A percentile compares a stretch with the other conserved stretches of the same genome.
These are phyloP conservation scores for Patella pellucida DNA, from an alignment of 2,888 invertebrate species.

Conservation along the genomic window DNA sequence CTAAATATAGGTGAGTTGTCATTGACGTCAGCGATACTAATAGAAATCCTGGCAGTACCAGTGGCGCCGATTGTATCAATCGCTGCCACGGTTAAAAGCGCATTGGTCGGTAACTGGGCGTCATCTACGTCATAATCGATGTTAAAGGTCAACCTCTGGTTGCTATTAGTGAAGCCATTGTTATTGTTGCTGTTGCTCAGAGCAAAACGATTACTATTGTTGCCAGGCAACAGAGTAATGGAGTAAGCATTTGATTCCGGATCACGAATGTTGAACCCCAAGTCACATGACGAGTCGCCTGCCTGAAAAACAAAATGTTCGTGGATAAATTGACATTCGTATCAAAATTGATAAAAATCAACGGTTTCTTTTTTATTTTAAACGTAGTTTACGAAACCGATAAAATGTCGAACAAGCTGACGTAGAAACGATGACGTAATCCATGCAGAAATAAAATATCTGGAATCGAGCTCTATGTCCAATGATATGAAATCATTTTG, in stretches of 20 bases:
- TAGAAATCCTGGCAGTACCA: slow-evolving; percentile 29
- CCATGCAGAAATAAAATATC: too few relatives aligned
- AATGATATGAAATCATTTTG: too few relatives aligned
- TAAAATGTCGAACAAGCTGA: too few relatives aligned
- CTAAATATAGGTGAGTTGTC: slow-evolving; percentile 31
- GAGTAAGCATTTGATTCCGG: slow-evolving; percentile 32
- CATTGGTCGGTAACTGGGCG: slow-evolving; percentile 28
- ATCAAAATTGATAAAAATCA: too few relatives aligned
- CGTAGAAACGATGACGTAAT: too few relatives aligned
- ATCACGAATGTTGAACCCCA: slow-evolving; percentile 31
- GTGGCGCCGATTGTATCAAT: slow-evolving; percentile 28
- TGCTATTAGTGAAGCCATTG: slow-evolving; percentile 21
- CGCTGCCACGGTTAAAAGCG: slow-evolving; percentile 30
- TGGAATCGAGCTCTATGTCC: too few relatives aligned
- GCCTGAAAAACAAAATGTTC: slow-evolving; percentile 20
- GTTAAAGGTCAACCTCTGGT: slow-evolving; percentile 31
- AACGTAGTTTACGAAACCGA: too few relatives aligned
- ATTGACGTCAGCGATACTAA: slow-evolving; percentile 34
- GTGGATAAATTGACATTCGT: too few relatives aligned
- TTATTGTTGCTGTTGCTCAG: slow-evolving; percentile 16
- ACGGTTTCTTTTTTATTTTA: too few relatives aligned
- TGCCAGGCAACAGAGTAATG: slow-evolving; percentile 27
- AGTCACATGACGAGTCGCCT: slow-evolving; percentile 32
- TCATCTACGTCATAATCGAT: slow-evolving; percentile 39
- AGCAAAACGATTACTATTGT: slow-evolving; percentile 38